These are phyloP conservation scores for Cistogaster globosa DNA, from an alignment of 2,888 invertebrate genomes.

Conservation along the genomic window DNA sequence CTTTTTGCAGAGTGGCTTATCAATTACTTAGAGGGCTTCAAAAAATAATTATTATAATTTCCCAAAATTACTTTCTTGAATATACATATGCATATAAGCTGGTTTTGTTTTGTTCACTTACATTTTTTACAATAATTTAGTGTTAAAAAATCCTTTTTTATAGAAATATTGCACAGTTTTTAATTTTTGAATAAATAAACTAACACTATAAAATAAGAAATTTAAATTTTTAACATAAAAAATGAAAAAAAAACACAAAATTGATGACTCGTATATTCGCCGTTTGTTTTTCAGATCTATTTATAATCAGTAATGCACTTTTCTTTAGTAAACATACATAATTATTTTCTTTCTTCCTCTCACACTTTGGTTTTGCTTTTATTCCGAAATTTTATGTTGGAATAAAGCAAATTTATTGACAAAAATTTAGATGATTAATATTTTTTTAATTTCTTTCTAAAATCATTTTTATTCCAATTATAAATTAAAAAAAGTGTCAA, in stretches of 20 bases:
- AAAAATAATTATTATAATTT: neutral
- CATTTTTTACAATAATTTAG: conserved; percentile 22
- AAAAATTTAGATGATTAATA: conserved; percentile 42
- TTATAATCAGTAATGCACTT: conserved; percentile 60
- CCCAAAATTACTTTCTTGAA: neutral
- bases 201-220: conserved; percentile 34
- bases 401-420: conserved; percentile 23
- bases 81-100: too few relatives aligned
- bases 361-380: neutral
- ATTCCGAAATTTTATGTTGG: conserved; percentile 9
- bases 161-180: conserved; percentile 43
- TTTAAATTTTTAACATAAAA: conserved; percentile 37
- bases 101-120: conserved; percentile 8
- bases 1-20: neutral
- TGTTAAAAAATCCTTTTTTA: conserved; percentile 3
- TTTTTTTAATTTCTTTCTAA: conserved; percentile 1
- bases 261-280: conserved; percentile 46
- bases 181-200: conserved; percentile 9
- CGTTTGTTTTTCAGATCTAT: conserved; percentile 51
- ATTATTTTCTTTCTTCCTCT: conserved; percentile 21
- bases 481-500: neutral
- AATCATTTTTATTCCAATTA: neutral
- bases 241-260: conserved; percentile 37
- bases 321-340: conserved; percentile 43
- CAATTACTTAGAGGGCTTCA: too few relatives aligned